Evolutionary conservation across 2,888 invertebrate genomes (phyloP).

Genomic region (Latrodectus hesperus): DNA sequence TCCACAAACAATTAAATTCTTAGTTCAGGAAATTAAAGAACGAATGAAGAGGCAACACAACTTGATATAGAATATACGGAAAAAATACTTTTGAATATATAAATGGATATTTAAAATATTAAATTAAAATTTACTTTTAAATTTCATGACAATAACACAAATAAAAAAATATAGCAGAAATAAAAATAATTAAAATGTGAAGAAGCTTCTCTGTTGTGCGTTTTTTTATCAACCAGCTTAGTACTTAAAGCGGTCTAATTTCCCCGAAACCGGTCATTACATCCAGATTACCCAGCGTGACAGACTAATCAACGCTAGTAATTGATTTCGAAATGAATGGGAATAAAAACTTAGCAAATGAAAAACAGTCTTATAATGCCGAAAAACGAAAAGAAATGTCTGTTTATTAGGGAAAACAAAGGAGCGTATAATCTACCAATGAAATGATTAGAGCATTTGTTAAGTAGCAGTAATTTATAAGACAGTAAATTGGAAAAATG

Average conservation of each 20-base stretch:
- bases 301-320: slow-evolving; percentile 52
- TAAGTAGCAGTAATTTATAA: slow-evolving; percentile 47
- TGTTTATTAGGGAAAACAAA: slow-evolving; percentile 46
- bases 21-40: too few species aligned
- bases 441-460: slow-evolving; percentile 49
- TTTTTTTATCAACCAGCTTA: slow-evolving; percentile 11
- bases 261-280: slow-evolving; percentile 50
- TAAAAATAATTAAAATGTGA: slow-evolving; percentile 34
- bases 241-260: slow-evolving; percentile 20
- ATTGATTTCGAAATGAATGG: slow-evolving; percentile 39
- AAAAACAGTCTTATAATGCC: slow-evolving; percentile 14
- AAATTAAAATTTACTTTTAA: too few species aligned
- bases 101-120: too few species aligned
- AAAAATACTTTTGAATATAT: too few species aligned
- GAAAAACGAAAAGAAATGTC: slow-evolving; percentile 8
- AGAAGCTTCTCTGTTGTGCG: slow-evolving; percentile 26
- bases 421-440: slow-evolving; percentile 42
- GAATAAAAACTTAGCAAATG: slow-evolving; percentile 17
- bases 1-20: too few species aligned
- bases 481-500: slow-evolving; percentile 44
- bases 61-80: too few species aligned
- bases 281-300: slow-evolving; percentile 46
- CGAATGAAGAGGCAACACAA: too few species aligned
- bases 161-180: slow-evolving; percentile 8
- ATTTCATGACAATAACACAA: background rate